These are phyloP conservation scores for Chelidonichthys spinosus DNA, from an alignment of 2,797 vertebrate species.

Conservation along the genomic window DNA sequence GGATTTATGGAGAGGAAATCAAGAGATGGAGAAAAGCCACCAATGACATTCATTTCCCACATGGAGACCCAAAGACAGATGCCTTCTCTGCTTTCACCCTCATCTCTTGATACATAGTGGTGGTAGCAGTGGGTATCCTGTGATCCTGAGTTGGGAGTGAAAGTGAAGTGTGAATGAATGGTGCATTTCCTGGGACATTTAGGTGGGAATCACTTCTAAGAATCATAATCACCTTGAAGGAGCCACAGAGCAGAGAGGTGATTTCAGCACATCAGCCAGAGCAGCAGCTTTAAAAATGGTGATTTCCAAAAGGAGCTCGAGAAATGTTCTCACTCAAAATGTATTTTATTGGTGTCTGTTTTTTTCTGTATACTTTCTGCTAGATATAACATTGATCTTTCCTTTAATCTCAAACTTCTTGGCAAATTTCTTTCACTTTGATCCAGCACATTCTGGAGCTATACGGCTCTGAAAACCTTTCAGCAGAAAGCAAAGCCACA, in stretches of 20 bases:
- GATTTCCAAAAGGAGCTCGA: constrained; percentile 14
- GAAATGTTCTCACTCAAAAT: constrained; percentile 9
- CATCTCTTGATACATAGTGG: constrained; percentile 9
- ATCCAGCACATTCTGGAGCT: not conserved
- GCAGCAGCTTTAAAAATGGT: constrained; percentile 11
- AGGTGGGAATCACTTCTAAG: constrained; percentile 20
- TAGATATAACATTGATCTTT: not conserved
- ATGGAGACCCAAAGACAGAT: constrained; percentile 42
- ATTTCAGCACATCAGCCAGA: constrained; percentile 47
- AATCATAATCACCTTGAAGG: constrained; percentile 39
- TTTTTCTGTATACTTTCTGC: not conserved
- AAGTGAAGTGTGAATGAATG: constrained; percentile 35
- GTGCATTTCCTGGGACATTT: constrained; percentile 26
- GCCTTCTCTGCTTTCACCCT: constrained; percentile 16
- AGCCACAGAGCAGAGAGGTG: constrained; percentile 16
- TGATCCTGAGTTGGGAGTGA: constrained; percentile 34
- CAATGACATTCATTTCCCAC: constrained; percentile 39
- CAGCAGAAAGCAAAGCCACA: not conserved
- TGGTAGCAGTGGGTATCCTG: constrained; percentile 33
- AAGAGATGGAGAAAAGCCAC: constrained; percentile 16
- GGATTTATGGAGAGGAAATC: constrained; percentile 30
- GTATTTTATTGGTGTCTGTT: not conserved
- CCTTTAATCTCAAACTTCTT: not conserved
- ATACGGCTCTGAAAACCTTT: not conserved
- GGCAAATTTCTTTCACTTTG: not conserved